Evolutionary conservation across 2,797 vertebrate species (phyloP), one percentile per base, ranked within the genome.

Genomic region (Molossus molossus): DNA sequence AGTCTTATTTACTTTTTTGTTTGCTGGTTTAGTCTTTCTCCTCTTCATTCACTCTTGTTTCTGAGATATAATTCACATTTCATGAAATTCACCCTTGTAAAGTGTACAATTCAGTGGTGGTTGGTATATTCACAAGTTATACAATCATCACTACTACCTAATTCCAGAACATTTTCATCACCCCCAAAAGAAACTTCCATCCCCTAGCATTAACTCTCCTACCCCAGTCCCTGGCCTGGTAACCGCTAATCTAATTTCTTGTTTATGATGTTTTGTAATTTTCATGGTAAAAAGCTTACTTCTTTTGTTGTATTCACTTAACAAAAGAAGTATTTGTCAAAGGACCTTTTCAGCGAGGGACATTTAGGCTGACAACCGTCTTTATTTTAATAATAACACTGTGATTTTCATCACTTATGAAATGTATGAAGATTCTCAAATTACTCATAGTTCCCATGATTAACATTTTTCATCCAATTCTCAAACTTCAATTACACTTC

Each of bases 401-500:
- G 27, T 87, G 25, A 58, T 90, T 92, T 87, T 65, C 57, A 53
- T 90, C 10, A 73, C 57, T 15, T 48, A 6, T 64, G 55, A 64
- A 86, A 50, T 55, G 11, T 50, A 62, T 48, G 70, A 77, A 8
- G 37, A 60, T 85, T 87, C 76, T 87, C 11, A 77, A 25, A 40
- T 58, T 82, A 62, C 53, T 81, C 13, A 20, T n/a, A 33, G 23
- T 90, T 91, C 33, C 57, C 33, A 50, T 62, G 45, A 87, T 64
- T 69, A 57, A 57, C 55, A 27, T 62, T 76, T 60, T 72, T 86
- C 10, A 82, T 69, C 37, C 10, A 82, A 1, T 40, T 15, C 15
- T 90, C 10, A 48, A 37, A 87, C 33, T 75, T 93, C 50, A 83
- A 62, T 87, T 92, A 84, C 55, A 64, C 29, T 85, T 89, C 33